phyloP scores from a whole-genome alignment of 2,113 vertebrate genomes.

The Camelus bactrianus region DNA sequence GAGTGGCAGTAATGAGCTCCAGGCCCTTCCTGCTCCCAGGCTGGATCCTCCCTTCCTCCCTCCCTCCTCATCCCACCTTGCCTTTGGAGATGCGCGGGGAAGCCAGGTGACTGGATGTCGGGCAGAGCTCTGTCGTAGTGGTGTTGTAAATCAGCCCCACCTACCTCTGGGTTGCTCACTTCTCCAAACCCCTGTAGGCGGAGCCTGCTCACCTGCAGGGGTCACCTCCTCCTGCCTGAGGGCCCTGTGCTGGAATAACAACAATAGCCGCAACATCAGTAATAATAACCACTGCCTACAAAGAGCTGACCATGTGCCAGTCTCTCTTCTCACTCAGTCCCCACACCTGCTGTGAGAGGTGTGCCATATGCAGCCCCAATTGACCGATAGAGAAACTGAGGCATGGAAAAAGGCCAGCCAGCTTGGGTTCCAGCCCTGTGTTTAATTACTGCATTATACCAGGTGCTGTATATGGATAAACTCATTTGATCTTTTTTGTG shows the following conservation, averaged over 20 bases:
- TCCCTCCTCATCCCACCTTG: neutral
- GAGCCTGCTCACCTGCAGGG: neutral
- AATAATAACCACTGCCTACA: fast-evolving
- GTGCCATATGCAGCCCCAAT: fast-evolving
- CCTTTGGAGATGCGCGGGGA: neutral
- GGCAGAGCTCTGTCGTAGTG: neutral
- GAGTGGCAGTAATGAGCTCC: slow-evolving; percentile 59
- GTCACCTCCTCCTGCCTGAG: neutral
- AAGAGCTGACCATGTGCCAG: fast-evolving
- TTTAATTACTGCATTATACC: neutral
- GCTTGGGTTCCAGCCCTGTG: neutral
- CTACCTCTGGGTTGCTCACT: neutral
- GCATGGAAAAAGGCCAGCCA: neutral
- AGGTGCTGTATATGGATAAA: neutral
- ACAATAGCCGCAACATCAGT: fast-evolving
- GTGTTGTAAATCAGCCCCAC: neutral
- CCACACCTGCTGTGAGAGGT: fast-evolving
- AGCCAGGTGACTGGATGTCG: neutral
- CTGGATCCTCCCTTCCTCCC: neutral
- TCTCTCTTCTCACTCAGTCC: fast-evolving
- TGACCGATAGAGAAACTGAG: neutral
- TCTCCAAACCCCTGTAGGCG: neutral
- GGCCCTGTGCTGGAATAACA: fast-evolving
- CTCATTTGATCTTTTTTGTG: neutral
- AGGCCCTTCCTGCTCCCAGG: slow-evolving; percentile 2